A percentile compares a stretch with the other conserved stretches of the same genome.
These are phyloP conservation scores for Thunnus maccoyii DNA, from an alignment of 2,113 vertebrate species.

Conservation along the genomic window DNA sequence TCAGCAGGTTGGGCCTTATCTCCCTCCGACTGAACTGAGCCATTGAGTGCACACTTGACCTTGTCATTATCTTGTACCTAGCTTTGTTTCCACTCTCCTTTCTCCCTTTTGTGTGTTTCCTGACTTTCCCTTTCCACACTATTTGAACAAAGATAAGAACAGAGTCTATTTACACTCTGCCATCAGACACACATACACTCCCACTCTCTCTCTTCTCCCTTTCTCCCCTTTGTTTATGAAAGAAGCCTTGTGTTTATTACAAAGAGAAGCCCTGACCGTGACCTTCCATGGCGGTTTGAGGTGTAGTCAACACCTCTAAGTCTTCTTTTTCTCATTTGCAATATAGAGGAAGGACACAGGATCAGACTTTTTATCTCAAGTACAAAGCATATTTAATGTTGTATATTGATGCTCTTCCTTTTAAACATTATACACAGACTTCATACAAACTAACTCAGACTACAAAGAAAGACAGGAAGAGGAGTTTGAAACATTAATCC, in stretches of 20 bases:
- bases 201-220: slow-evolving; percentile 27
- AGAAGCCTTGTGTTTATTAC: slow-evolving; percentile 62
- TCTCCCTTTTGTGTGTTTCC: slow-evolving; percentile 70
- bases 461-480: slow-evolving; percentile 56
- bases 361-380: slow-evolving; percentile 47
- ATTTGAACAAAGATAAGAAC: slow-evolving; percentile 81
- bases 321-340: slow-evolving; percentile 44
- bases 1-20: slow-evolving; percentile 77
- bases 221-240: slow-evolving; percentile 62
- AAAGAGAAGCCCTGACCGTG: slow-evolving; percentile 57
- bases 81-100: slow-evolving; percentile 78
- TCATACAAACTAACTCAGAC: slow-evolving; percentile 23
- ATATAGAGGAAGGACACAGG: slow-evolving; percentile 45
- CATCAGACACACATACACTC: slow-evolving; percentile 16
- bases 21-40: slow-evolving; percentile 72
- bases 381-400: slow-evolving; percentile 54
- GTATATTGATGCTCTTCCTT: slow-evolving; percentile 50
- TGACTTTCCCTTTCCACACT: slow-evolving; percentile 75
- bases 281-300: slow-evolving; percentile 64
- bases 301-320: slow-evolving; percentile 44
- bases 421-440: slow-evolving; percentile 34
- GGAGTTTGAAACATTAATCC: slow-evolving; percentile 42
- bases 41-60: slow-evolving; percentile 81
- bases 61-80: slow-evolving; percentile 80
- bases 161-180: slow-evolving; percentile 58